Evolutionary conservation across 2,113 vertebrate species (phyloP).

Genomic region (Rhinolophus ferrumequinum): DNA sequence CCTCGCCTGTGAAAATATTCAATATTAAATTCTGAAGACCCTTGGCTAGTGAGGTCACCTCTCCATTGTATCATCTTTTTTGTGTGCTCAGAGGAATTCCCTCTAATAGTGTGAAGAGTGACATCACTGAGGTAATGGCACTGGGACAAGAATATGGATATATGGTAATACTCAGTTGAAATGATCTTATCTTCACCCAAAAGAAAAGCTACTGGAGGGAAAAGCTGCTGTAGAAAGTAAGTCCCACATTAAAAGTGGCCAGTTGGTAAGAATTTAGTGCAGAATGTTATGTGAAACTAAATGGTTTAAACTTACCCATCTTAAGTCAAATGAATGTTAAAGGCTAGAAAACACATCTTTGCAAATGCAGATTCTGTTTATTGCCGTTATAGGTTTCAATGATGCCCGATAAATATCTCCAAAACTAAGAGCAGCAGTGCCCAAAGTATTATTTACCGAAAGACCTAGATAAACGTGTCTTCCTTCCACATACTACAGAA

Average conservation of each 20-base stretch:
- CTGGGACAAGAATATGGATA: background rate
- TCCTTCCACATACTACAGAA: background rate
- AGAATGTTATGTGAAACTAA: slow-evolving; percentile 20
- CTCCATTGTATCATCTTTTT: background rate
- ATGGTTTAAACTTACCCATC: background rate
- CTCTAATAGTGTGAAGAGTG: background rate
- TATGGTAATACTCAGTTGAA: background rate
- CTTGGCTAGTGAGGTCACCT: background rate
- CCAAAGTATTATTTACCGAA: background rate
- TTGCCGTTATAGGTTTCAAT: background rate
- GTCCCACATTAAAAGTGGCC: background rate
- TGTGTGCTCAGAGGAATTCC: background rate
- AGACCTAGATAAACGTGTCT: background rate
- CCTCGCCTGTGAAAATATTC: background rate
- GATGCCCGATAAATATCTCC: background rate
- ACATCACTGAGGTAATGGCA: background rate
- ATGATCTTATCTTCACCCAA: background rate
- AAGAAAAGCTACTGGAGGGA: background rate
- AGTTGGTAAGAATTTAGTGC: slow-evolving; percentile 11
- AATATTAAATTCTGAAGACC: slow-evolving; percentile 34
- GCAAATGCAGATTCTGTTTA: slow-evolving; percentile 34
- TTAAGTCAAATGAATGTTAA: background rate
- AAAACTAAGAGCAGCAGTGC: background rate
- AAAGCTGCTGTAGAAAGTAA: background rate
- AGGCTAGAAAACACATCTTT: background rate